phyloP scores from a whole-genome alignment of 53 echinoderm and acorn worm species.

The Arbacia lixula region DNA sequence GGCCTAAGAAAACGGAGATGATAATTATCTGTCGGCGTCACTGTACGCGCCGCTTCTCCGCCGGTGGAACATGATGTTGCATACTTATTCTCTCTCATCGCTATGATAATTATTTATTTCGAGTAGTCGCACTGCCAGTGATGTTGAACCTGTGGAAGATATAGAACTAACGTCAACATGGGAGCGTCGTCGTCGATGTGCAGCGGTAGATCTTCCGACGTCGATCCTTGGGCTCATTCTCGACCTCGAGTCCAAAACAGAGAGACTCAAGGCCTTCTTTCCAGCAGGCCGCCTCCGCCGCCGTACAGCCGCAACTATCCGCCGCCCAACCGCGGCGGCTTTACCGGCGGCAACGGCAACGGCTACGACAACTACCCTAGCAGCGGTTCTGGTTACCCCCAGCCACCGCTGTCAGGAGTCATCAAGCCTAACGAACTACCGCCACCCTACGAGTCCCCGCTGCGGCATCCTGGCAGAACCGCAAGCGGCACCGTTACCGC shows the following conservation, averaged over 20 bases:
- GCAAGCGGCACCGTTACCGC: neutral
- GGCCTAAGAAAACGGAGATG: too few relatives aligned
- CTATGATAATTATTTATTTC: too few relatives aligned
- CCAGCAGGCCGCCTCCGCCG: constrained; percentile 19
- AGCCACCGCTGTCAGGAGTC: neutral
- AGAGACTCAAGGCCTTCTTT: neutral
- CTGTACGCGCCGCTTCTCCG: too few relatives aligned
- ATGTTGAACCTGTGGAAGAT: too few relatives aligned
- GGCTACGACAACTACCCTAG: neutral
- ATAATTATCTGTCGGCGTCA: too few relatives aligned
- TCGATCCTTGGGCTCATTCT: neutral
- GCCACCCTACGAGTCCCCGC: constrained; percentile 7
- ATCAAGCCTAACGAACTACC: constrained; percentile 29
- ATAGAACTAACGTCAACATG: neutral
- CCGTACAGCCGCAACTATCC: neutral
- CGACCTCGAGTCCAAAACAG: neutral
- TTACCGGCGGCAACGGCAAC: neutral
- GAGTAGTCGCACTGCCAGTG: too few relatives aligned
- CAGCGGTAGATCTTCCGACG: neutral
- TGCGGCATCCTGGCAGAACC: neutral
- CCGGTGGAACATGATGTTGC: too few relatives aligned
- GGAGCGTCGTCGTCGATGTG: constrained; percentile 11
- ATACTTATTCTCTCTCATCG: too few relatives aligned
- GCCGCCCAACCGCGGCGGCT: neutral
- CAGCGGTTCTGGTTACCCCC: neutral